phyloP scores from a whole-genome alignment of 2,797 vertebrate genomes.

The Acestrorhynchus altus region DNA sequence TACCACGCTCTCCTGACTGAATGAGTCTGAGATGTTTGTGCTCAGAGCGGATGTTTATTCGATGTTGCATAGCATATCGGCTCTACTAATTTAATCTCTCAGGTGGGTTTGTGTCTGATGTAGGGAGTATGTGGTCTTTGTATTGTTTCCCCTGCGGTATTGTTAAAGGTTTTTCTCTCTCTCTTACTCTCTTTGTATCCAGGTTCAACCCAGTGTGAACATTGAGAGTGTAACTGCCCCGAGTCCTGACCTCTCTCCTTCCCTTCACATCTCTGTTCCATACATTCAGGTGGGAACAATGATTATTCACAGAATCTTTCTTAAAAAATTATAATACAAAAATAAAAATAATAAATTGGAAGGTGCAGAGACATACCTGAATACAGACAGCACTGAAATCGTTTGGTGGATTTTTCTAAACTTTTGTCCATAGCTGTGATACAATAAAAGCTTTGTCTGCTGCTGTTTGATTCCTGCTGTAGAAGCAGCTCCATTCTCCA shows the following conservation, averaged over 20 bases:
- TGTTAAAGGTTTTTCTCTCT: constrained; percentile 19
- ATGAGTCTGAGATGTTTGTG: neutral
- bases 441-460: neutral
- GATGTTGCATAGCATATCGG: constrained; percentile 15
- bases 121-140: neutral
- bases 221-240: constrained; percentile 73
- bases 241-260: constrained; percentile 40
- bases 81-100: constrained; percentile 17
- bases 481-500: constrained; percentile 7
- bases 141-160: constrained; percentile 12
- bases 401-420: neutral
- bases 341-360: neutral
- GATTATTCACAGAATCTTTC: neutral
- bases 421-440: neutral
- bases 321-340: neutral
- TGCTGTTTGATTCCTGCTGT: neutral
- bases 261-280: constrained; percentile 40
- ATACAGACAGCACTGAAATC: neutral
- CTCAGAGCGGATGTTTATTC: constrained; percentile 2
- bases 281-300: constrained; percentile 74
- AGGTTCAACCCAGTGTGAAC: constrained; percentile 85
- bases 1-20: neutral
- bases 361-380: no score
- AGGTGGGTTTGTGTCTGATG: constrained; percentile 5
- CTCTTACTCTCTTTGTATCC: constrained; percentile 41